Evolutionary conservation across 2,888 invertebrate genomes (phyloP), one percentile per base, ranked within the genome.

Genomic region (Phorcus lineatus): DNA sequence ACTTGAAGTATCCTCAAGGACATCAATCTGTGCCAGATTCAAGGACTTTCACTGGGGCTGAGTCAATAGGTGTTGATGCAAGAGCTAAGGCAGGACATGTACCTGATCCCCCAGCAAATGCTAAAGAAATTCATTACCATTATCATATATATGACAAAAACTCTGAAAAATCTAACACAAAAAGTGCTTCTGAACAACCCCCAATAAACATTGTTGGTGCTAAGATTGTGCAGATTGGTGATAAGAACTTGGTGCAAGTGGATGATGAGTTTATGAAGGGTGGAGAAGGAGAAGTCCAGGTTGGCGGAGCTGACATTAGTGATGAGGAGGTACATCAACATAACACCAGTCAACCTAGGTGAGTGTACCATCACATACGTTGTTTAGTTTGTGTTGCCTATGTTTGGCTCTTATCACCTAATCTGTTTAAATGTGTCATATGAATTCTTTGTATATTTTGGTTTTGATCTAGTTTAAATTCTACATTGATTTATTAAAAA

Each of bases 161-260:
- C 2, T 0, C 16, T 28, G 24, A 24, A 62, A 2, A 22, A 9
- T 24, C 28, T 9, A 2, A 22, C 13, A 62, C 24, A 28, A 62
- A 40, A 47, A 13, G n/a, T 31, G 28, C 67, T 24, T 28, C 67
- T n/a, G 74, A 74, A 24, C 52, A 52, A 52, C 16, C 3, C 9
- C 74, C 74, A 22, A 9, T 74, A 22, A 74, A 74, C 74, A 74
- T 74, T 19, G 52, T 74, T 52, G 24, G 52, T n/a, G 47, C 74
- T 13, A 52, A 19, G n/a, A 19, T 52, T 53, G 74, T 74, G 11
- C 74, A 74, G 53, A 74, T 74, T 52, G 74, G 74, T 24, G 52
- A 74, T 52, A 16, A 11, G 13, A 74, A 74, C 52, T 16, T 52
- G n/a, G 74, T 74, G 52, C 19, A 24, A n/a, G 17, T 62, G 24